Percentiles rank a stretch among this genome's conserved stretches.
phyloP scores from a whole-genome alignment of 2,113 vertebrate species.

The Phyllostomus discolor region DNA sequence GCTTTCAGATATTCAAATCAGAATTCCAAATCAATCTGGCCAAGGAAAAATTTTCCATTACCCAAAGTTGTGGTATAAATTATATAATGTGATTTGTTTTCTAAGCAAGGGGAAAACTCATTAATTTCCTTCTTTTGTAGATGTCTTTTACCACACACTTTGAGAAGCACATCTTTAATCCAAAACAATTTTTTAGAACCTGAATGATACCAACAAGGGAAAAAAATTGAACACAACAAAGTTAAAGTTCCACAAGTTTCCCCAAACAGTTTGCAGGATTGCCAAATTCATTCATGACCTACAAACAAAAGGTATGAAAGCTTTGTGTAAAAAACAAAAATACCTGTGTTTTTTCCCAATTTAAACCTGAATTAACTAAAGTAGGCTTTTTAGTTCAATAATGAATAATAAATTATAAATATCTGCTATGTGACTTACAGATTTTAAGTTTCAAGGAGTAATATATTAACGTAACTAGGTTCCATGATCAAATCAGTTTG shows the following conservation, averaged over 20 bases:
- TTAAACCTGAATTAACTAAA: conserved; percentile 11
- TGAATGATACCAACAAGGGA: background rate
- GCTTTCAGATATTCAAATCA: background rate
- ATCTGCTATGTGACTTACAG: background rate
- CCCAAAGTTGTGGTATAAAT: background rate
- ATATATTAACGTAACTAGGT: background rate
- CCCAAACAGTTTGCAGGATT: background rate
- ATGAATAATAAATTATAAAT: background rate
- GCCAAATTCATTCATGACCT: background rate
- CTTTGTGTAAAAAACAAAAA: background rate
- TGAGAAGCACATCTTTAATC: background rate
- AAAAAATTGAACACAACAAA: background rate
- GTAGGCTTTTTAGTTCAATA: background rate
- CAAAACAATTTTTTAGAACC: background rate
- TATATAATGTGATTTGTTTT: background rate
- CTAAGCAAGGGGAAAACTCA: conserved; percentile 11
- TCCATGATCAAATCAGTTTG: background rate
- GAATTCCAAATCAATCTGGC: conserved; percentile 28
- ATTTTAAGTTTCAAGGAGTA: conserved; percentile 3
- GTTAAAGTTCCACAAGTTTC: background rate
- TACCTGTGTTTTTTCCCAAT: background rate
- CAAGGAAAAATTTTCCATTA: conserved; percentile 25
- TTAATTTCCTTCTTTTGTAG: background rate
- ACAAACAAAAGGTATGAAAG: background rate
- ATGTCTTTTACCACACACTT: background rate